Percentiles rank a stretch among this genome's conserved stretches.
Conservation (phyloP, 2,113 vertebrate species). For the Bothrops jararaca region DNA sequence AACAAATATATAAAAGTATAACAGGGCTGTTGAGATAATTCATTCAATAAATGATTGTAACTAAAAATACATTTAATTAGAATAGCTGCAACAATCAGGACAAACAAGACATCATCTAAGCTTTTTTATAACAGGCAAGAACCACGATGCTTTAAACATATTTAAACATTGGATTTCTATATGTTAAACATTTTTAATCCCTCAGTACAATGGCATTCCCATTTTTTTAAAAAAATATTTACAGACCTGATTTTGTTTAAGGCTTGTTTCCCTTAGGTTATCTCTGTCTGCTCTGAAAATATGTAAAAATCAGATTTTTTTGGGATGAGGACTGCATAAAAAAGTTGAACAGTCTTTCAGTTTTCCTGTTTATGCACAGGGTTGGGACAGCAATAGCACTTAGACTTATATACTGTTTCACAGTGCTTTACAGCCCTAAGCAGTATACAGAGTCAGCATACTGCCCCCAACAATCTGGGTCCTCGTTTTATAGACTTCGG, state of each 20-base stretch:
- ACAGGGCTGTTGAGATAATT: neutral
- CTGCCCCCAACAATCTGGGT: too few relatives aligned
- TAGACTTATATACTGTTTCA: too few relatives aligned
- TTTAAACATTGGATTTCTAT: neutral
- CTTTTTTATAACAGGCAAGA: neutral
- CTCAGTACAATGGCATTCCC: neutral
- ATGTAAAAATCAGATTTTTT: constrained; percentile 23
- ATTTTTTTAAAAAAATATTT: neutral
- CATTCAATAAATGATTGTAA: neutral
- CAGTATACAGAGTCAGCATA: too few relatives aligned
- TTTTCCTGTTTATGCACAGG: neutral
- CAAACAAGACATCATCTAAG: neutral
- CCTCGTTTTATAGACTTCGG: too few relatives aligned
- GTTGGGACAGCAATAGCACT: neutral
- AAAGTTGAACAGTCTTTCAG: constrained; percentile 35
- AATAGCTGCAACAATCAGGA: neutral
- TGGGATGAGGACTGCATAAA: neutral
- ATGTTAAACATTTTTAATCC: constrained; percentile 2
- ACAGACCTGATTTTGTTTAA: neutral
- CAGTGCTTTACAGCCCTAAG: too few relatives aligned
- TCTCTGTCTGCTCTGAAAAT: neutral
- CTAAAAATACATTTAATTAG: neutral
- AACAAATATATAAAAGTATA: neutral
- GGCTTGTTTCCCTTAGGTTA: constrained; percentile 23
- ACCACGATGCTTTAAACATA: neutral